These are phyloP conservation scores for Hormaphis cornu DNA, from an alignment of 1,140 invertebrate species.

Conservation along the genomic window DNA sequence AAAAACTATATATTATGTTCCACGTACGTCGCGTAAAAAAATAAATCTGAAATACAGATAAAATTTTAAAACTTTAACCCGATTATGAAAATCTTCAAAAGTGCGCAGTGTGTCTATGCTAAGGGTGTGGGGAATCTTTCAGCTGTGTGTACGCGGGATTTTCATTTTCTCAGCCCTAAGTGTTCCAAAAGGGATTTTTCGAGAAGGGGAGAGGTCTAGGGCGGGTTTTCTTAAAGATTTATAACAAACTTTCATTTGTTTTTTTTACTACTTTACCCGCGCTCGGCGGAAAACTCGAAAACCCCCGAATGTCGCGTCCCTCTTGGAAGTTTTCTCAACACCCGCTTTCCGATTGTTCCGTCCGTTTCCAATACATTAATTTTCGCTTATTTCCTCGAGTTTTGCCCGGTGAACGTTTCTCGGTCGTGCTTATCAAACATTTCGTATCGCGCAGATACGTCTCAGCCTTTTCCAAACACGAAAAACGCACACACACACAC, in stretches of 20 bases:
- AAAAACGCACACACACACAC: neutral
- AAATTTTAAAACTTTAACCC: conserved; percentile 19
- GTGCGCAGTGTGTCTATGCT: neutral
- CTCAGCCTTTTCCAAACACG: neutral
- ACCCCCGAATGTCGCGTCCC: neutral
- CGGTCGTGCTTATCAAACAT: conserved; percentile 16
- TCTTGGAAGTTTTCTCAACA: conserved; percentile 3
- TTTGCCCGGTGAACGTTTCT: neutral
- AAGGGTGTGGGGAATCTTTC: neutral
- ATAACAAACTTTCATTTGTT: conserved; percentile 27
- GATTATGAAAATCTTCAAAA: conserved; percentile 18
- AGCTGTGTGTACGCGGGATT: neutral
- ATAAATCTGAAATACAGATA: neutral
- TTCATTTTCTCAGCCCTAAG: conserved; percentile 9
- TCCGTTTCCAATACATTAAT: conserved; percentile 32
- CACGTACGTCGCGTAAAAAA: neutral
- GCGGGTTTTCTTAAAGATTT: conserved; percentile 14
- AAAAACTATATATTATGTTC: neutral
- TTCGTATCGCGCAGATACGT: neutral
- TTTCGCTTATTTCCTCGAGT: conserved; percentile 11
- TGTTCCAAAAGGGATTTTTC: neutral
- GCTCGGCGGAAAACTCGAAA: neutral
- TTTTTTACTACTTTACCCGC: neutral
- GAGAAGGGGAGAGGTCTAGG: neutral
- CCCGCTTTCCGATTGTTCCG: conserved; percentile 20